Percentiles rank a stretch among this genome's conserved stretches.
These are phyloP conservation scores for Colistium nudipinnis DNA, from an alignment of 2,113 vertebrate species.

Conservation along the genomic window DNA sequence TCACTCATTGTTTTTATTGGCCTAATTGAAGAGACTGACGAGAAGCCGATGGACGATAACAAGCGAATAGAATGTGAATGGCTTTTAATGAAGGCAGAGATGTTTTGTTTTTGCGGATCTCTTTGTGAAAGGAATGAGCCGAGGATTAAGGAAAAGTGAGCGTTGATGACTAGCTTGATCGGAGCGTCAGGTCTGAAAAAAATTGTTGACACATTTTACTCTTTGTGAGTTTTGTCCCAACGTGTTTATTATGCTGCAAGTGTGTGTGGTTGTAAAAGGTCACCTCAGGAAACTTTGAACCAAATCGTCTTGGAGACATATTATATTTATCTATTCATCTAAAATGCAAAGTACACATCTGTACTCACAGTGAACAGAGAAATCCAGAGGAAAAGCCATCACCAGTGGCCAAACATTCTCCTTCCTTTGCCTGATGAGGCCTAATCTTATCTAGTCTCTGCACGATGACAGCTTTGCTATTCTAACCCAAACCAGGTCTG, in stretches of 20 bases:
- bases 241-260: background rate
- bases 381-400: constrained; percentile 29
- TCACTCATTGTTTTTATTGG: constrained; percentile 65
- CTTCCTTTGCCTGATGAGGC: constrained; percentile 25
- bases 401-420: constrained; percentile 17
- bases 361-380: constrained; percentile 5
- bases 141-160: constrained; percentile 27
- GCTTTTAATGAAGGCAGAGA: constrained; percentile 54
- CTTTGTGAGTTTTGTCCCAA: constrained; percentile 5
- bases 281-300: background rate
- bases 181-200: constrained; percentile 20
- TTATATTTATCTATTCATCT: too few relatives aligned
- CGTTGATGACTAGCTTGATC: constrained; percentile 36
- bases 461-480: constrained; percentile 80
- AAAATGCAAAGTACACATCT: constrained; percentile 3
- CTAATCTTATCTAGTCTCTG: constrained; percentile 78
- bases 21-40: constrained; percentile 60
- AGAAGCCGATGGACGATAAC: constrained; percentile 46
- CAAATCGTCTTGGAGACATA: background rate
- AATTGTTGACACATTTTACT: background rate
- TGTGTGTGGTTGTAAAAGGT: background rate
- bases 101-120: constrained; percentile 53
- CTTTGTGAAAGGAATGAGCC: constrained; percentile 26
- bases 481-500: constrained; percentile 86
- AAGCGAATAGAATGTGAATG: constrained; percentile 22